Evolutionary conservation across 2,113 vertebrate genomes (phyloP), one percentile per base, ranked within the genome.

Genomic region (Gobiocypris rarus): DNA sequence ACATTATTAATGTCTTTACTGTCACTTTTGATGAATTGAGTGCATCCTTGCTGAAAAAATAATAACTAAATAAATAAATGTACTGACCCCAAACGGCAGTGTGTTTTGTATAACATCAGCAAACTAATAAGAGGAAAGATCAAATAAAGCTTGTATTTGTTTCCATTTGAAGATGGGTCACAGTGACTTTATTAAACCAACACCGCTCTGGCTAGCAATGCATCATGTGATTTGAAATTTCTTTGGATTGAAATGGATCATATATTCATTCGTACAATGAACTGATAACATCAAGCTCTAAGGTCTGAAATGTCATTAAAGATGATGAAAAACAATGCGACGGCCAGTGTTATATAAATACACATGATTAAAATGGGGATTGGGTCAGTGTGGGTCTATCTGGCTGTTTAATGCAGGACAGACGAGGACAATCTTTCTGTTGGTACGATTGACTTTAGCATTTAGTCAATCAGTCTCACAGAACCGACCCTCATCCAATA

Each of bases 391-490:
- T 15, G 6, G 75, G 41, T 45, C 52, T 19, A 54, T 69, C 38
- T 41, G 17, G 34, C 34, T 41, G 22, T 71, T 24, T 52, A 22
- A 56, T 34, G 50, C 5, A 38, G 9, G 75, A 58, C 75, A 77
- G 11, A 77, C 14, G 22, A 56, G 74, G 48, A 34, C 74, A 75
- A 24, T 75, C 28, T 50, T 24, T 74, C 43, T 52, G 45, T 28
- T 50, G 24, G 43, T 52, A 50, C 8, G 1, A 28, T 28, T 28
- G 71, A 75, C 24, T 76, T 76, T 22, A 76, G 50, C 28, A 56
- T 56, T 76, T 19, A 76, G 74, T 71, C 69, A 45, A 45, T 76
- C 50, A n/a, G 74, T 34, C 45, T 52, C 78, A 50, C 43, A 45
- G 69, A 71, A 71, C 65, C 15, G 31, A 48, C 45, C 43, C 45